Evolutionary conservation across 2,888 invertebrate genomes (phyloP).

Genomic region (Archips xylosteana): DNA sequence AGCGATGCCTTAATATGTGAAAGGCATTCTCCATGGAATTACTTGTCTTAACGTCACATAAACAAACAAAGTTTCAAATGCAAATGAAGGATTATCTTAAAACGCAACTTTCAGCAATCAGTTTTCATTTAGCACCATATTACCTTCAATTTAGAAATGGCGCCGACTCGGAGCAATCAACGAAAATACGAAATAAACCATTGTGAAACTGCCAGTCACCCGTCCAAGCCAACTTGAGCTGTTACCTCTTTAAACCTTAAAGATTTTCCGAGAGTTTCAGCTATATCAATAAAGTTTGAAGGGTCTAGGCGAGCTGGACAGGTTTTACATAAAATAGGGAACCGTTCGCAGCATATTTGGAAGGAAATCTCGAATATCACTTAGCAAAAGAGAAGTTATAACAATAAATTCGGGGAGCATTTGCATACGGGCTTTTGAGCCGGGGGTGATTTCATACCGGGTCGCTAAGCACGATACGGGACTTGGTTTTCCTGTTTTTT

Average conservation of each 20-base stretch:
- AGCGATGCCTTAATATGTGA: not conserved
- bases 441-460: slow-evolving; percentile 70
- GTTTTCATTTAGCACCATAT: slow-evolving; percentile 59
- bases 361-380: slow-evolving; percentile 80
- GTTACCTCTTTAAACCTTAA: slow-evolving; percentile 35
- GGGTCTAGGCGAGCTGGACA: slow-evolving; percentile 53
- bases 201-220: slow-evolving; percentile 53
- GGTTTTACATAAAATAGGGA: slow-evolving; percentile 61
- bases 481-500: slow-evolving; percentile 58
- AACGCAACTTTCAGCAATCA: slow-evolving; percentile 52
- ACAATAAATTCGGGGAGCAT: slow-evolving; percentile 81
- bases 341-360: slow-evolving; percentile 68
- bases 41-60: not conserved
- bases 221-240: slow-evolving; percentile 53
- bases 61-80: slow-evolving; percentile 31
- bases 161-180: slow-evolving; percentile 60
- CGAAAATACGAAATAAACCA: slow-evolving; percentile 67
- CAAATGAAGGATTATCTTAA: slow-evolving; percentile 44
- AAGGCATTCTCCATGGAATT: not conserved
- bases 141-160: slow-evolving; percentile 65
- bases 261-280: slow-evolving; percentile 34
- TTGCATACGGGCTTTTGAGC: slow-evolving; percentile 72
- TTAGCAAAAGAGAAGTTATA: slow-evolving; percentile 77
- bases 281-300: slow-evolving; percentile 43
- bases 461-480: slow-evolving; percentile 71